phyloP scores from a whole-genome alignment of 2,113 vertebrate species.

The Epinephelus moara region DNA sequence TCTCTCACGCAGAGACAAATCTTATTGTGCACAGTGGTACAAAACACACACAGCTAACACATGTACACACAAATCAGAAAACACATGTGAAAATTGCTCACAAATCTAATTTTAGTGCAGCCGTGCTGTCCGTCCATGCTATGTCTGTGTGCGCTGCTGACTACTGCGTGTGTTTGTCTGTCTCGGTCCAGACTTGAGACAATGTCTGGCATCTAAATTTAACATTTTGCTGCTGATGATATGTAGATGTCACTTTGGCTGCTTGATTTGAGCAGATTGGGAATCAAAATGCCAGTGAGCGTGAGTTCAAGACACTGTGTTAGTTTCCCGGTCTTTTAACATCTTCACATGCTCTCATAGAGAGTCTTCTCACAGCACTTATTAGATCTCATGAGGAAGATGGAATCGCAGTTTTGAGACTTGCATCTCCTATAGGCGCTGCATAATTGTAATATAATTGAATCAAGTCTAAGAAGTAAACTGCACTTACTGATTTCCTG shows the following conservation, averaged over 20 bases:
- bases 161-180: neutral
- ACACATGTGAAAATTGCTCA: constrained; percentile 11
- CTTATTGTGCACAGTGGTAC: neutral
- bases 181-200: neutral
- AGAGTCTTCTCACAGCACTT: neutral
- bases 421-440: neutral
- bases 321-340: neutral
- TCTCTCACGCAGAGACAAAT: neutral
- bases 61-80: neutral
- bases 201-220: neutral
- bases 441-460: neutral
- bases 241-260: neutral
- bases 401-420: neutral
- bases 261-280: neutral
- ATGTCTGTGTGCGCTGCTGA: neutral
- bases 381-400: neutral
- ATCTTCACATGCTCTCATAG: neutral
- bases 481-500: too few relatives aligned
- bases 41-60: neutral
- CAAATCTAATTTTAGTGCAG: constrained; percentile 23
- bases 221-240: neutral
- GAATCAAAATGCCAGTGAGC: neutral
- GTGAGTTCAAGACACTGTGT: neutral
- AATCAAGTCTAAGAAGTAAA: neutral
- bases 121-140: neutral